Evolutionary conservation across 1,140 invertebrate species (phyloP).

Genomic region (Hestina assimilis): DNA sequence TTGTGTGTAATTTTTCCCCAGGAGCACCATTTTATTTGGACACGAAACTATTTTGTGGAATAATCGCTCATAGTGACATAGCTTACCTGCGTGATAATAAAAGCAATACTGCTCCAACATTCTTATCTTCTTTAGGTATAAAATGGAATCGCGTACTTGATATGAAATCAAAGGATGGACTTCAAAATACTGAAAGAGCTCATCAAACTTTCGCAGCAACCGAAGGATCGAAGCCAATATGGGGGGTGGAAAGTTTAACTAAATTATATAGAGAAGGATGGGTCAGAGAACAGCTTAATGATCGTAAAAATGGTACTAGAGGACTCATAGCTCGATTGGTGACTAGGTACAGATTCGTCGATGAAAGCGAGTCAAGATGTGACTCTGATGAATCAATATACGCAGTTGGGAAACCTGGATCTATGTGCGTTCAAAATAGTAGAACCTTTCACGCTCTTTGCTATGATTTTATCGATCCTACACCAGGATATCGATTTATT

Average conservation of each 20-base stretch:
- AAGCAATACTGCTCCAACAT: constrained; percentile 31
- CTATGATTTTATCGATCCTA: constrained; percentile 58
- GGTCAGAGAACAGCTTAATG: constrained; percentile 32
- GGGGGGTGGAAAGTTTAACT: constrained; percentile 41
- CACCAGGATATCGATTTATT: constrained; percentile 54
- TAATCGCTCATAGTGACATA: constrained; percentile 41
- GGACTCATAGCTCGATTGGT: constrained; percentile 52
- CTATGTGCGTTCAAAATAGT: constrained; percentile 49
- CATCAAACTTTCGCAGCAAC: neutral
- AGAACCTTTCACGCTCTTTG: constrained; percentile 49
- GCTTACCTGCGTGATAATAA: constrained; percentile 10
- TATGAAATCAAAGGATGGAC: neutral
- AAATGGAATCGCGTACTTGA: constrained; percentile 19
- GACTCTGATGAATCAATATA: constrained; percentile 54
- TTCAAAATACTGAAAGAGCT: neutral
- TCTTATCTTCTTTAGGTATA: constrained; percentile 37
- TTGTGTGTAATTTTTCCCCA: constrained; percentile 65
- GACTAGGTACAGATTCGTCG: constrained; percentile 51
- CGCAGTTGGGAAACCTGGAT: constrained; percentile 46
- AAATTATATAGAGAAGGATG: constrained; percentile 45
- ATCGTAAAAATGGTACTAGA: constrained; percentile 46
- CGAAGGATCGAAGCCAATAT: constrained; percentile 14
- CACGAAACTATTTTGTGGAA: constrained; percentile 56
- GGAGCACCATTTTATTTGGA: constrained; percentile 55
- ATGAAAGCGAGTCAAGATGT: constrained; percentile 46